A percentile compares a stretch with the other conserved stretches of the same genome.
Conservation (phyloP, 2,888 invertebrate genomes). For the Nebria brevicollis region DNA sequence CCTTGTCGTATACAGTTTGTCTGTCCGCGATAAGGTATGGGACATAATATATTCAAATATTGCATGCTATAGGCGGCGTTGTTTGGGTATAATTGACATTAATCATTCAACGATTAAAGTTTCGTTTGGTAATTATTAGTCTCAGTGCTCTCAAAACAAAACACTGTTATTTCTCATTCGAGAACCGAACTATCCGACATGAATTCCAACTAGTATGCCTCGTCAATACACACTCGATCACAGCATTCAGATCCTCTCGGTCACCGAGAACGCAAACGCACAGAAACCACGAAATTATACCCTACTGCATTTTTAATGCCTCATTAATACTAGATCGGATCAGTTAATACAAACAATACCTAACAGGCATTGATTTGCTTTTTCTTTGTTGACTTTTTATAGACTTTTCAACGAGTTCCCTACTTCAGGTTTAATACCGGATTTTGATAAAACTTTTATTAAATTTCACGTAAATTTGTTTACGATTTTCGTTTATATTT, state of each 20-base stretch:
- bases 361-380: background rate
- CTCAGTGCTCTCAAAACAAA: slow-evolving; percentile 20
- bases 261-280: background rate
- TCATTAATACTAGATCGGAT: background rate
- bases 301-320: background rate
- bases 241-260: background rate
- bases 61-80: slow-evolving; percentile 20
- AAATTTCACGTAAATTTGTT: no score
- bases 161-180: slow-evolving; percentile 37
- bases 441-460: no score
- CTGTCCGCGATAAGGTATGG: slow-evolving; percentile 2
- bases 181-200: slow-evolving; percentile 13
- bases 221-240: background rate
- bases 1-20: background rate
- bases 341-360: background rate
- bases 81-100: slow-evolving; percentile 38
- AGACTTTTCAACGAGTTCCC: no score
- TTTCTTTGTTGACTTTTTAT: background rate
- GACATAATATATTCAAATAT: slow-evolving; percentile 40
- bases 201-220: slow-evolving; percentile 26
- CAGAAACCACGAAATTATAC: background rate
- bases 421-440: no score
- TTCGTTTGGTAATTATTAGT: slow-evolving; percentile 36
- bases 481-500: no score
- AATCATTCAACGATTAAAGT: slow-evolving; percentile 41